A percentile compares a stretch with the other conserved stretches of the same genome.
Evolutionary conservation across 2,888 invertebrate genomes (phyloP).

Genomic region (Cantharis flavilabris): DNA sequence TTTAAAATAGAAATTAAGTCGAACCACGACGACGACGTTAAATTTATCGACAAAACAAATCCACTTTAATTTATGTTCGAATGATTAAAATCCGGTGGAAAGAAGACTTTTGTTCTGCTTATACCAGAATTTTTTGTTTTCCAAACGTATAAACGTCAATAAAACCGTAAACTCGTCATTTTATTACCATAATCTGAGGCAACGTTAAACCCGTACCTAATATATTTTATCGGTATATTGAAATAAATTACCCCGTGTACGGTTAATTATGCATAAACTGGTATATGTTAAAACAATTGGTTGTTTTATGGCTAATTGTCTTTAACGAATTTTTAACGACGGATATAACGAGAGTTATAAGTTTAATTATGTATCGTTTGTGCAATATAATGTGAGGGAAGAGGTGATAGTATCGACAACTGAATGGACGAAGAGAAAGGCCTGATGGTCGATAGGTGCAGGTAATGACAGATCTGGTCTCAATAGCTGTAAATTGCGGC

Average conservation of each 20-base stretch:
- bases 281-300: neutral
- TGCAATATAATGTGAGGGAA: constrained; percentile 38
- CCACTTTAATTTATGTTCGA: neutral
- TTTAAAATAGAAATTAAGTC: constrained; percentile 8
- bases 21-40: neutral
- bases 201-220: neutral
- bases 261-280: neutral
- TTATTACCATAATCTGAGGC: neutral
- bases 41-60: neutral
- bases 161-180: neutral
- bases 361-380: constrained; percentile 3
- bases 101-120: neutral
- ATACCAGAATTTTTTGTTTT: neutral
- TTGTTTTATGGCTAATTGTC: neutral
- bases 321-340: neutral
- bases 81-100: neutral
- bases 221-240: neutral
- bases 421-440: constrained; percentile 39
- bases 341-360: neutral
- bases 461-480: constrained; percentile 48
- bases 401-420: constrained; percentile 43
- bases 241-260: neutral
- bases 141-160: neutral
- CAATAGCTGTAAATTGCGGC: constrained; percentile 49
- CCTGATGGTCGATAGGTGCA: constrained; percentile 43